Percentiles rank a stretch among this genome's conserved stretches.
Evolutionary conservation across 1,140 invertebrate genomes (phyloP).

Genomic region (Sitobion miscanthi): DNA sequence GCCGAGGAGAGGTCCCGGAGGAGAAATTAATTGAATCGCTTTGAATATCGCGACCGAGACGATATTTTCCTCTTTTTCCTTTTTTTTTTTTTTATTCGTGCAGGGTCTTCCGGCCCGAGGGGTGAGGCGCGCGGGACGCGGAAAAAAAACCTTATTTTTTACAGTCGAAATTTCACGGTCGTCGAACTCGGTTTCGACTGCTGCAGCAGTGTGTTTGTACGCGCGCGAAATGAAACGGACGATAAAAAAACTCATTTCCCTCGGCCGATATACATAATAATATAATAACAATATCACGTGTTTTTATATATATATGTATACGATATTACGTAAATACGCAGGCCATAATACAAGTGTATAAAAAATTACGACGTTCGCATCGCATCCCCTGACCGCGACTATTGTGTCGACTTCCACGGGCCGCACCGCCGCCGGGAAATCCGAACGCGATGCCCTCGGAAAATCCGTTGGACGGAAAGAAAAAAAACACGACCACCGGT

Average conservation of each 20-base stretch:
- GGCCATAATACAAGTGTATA: no score
- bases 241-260: constrained; percentile 31
- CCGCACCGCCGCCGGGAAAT: no score
- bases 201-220: background rate
- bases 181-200: background rate
- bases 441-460: background rate
- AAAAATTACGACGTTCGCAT: no score
- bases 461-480: background rate
- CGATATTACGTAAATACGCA: no score
- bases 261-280: background rate
- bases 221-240: background rate
- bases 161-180: constrained; percentile 39
- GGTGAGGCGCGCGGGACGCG: background rate
- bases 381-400: no score
- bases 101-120: background rate
- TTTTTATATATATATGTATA: background rate
- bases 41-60: constrained; percentile 16
- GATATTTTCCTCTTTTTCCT: background rate
- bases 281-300: background rate
- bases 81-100: background rate
- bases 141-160: background rate
- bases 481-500: background rate
- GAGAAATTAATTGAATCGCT: constrained; percentile 51
- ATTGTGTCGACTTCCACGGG: no score
- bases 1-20: background rate